Base-by-base conservation (phyloP, 2,888 invertebrate genomes). In the Trachelus stipa region DNA sequence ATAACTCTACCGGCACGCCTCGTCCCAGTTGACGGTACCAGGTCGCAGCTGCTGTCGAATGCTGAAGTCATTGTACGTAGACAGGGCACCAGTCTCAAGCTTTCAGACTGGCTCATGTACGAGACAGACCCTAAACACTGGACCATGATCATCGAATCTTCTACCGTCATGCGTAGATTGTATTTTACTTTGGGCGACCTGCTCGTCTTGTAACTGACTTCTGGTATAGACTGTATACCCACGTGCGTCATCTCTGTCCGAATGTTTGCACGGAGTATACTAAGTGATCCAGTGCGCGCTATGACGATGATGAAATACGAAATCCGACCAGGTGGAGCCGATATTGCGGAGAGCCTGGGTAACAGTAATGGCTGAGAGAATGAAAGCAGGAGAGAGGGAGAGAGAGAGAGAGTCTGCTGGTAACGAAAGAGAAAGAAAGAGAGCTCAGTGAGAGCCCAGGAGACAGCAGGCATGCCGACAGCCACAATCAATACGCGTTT, bases 401-500 rank as follows among this genome's bases (percentile, higher is more conserved):
- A 4, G 30, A 30, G 31, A 40, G 40, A 56, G 23, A 1, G 37
- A 40, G 35, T 3, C 12, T 31, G n/a, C 15, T 40, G 30, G 35
- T 68, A 56, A n/a, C 34, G 33, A 69, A 30, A 11, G 34, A n/a
- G 74, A 73, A 30, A 35, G 73, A 76, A 80, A 68, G 77, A 56
- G 56, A 56, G 56, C 56, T 56, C 56, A 76, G 68, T 37, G 74
- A 30, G 40, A 73, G 56, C 40, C 68, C 83, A 79, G 34, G 35
- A 30, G 31, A 74, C 74, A 35, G 30, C 74, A 34, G 35, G 34
- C 34, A 74, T 34, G 37, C 33, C 82, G 85, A 81, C 79, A 86
- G 86, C 88, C 87, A 87, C 88, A 90, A 90, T 90, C 90, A 89
- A 90, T 90, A 90, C 89, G 85, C 87, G 88, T 87, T 89, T 86